These are phyloP conservation scores for Acanthopagrus latus DNA, from an alignment of 2,797 vertebrate genomes.

Conservation along the genomic window DNA sequence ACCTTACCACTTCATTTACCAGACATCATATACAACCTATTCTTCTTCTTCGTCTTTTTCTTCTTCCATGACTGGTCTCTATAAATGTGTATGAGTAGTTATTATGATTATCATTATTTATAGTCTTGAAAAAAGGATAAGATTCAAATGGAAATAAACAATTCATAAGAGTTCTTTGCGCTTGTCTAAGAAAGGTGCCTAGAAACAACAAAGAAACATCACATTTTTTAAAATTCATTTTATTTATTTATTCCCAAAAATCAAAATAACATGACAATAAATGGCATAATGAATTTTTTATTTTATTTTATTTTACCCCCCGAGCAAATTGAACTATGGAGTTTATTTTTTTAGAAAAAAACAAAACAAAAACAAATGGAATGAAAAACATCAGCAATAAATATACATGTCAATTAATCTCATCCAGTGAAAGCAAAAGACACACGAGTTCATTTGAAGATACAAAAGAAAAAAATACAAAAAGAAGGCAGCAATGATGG, in stretches of 20 bases:
- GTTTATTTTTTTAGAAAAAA: constrained; percentile 77
- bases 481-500: constrained; percentile 87
- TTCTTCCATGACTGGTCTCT: neutral
- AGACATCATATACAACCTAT: neutral
- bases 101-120: neutral
- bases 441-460: constrained; percentile 80
- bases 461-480: constrained; percentile 67
- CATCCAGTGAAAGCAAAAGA: constrained; percentile 86
- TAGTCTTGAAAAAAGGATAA: too few relatives aligned
- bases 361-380: constrained; percentile 77
- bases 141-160: neutral
- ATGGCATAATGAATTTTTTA: constrained; percentile 90
- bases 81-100: too few relatives aligned
- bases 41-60: too few relatives aligned
- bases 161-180: neutral
- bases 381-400: constrained; percentile 92
- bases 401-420: constrained; percentile 91
- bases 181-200: neutral
- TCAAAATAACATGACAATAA: constrained; percentile 86
- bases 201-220: constrained; percentile 17
- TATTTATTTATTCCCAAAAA: constrained; percentile 81
- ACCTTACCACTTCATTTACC: neutral
- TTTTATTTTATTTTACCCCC: constrained; percentile 65
- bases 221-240: constrained; percentile 14
- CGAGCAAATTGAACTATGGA: constrained; percentile 79